Conservation (phyloP, 2,888 invertebrate species). For the Lithophane socia region DNA sequence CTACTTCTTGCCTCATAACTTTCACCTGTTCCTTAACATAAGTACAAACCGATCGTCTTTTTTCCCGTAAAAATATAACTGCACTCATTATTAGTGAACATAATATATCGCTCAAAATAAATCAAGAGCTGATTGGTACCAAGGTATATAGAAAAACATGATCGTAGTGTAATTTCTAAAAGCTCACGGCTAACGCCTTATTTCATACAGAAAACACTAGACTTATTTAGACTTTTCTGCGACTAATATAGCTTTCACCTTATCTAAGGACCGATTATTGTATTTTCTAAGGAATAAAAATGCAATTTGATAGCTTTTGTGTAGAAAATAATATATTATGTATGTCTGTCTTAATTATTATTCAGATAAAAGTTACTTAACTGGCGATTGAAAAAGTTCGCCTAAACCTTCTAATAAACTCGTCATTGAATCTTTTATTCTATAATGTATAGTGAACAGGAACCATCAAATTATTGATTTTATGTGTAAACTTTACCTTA, state of each 20-base stretch:
- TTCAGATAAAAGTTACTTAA: neutral
- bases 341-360: neutral
- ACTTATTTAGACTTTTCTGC: neutral
- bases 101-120: neutral
- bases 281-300: neutral
- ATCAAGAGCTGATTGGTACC: neutral
- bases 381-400: neutral
- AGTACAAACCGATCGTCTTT: neutral
- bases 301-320: neutral
- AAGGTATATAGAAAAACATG: neutral
- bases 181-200: neutral
- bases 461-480: neutral
- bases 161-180: neutral
- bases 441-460: neutral
- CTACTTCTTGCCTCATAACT: too few species aligned
- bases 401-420: neutral
- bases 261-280: neutral
- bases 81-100: neutral
- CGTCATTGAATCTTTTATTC: neutral
- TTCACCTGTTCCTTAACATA: too few species aligned
- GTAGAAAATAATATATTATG: neutral
- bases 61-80: neutral
- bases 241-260: neutral
- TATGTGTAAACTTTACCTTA: slow-evolving; percentile 76
- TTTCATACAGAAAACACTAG: neutral